phyloP scores from a whole-genome alignment of 2,888 invertebrate genomes.

The Tiliacea citrago region DNA sequence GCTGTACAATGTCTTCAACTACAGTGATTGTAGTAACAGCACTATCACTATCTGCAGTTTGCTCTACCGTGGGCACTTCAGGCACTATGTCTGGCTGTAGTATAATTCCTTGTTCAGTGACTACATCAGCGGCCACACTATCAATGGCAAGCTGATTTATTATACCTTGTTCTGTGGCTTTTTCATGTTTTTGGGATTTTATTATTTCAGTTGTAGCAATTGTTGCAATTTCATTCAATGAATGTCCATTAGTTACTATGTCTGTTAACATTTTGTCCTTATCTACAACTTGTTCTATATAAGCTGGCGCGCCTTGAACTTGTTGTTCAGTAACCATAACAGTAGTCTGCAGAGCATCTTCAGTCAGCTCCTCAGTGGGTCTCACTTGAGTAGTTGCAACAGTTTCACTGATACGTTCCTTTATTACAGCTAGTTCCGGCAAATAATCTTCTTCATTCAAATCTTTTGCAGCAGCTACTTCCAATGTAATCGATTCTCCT shows the following conservation, averaged over 20 bases:
- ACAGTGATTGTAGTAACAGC: neutral
- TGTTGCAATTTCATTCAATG: neutral
- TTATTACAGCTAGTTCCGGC: neutral
- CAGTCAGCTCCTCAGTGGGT: neutral
- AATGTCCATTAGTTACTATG: neutral
- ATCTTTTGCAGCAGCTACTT: neutral
- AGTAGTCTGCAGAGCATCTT: neutral
- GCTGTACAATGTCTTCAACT: conserved; percentile 10
- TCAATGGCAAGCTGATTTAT: neutral
- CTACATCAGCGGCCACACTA: neutral
- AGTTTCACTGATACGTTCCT: neutral
- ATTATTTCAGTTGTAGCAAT: neutral
- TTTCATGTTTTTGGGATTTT: neutral
- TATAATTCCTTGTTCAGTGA: neutral
- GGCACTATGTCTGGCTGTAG: neutral
- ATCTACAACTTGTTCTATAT: neutral
- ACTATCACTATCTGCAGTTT: neutral
- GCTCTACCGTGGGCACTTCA: neutral
- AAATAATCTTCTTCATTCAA: neutral
- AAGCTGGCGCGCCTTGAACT: neutral
- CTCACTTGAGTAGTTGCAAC: neutral
- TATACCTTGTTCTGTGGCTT: neutral
- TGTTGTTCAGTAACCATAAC: neutral
- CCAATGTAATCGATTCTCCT: neutral
- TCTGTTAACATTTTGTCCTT: neutral